These are phyloP conservation scores for Perca flavescens DNA, from an alignment of 2,113 vertebrate genomes.

Conservation along the genomic window DNA sequence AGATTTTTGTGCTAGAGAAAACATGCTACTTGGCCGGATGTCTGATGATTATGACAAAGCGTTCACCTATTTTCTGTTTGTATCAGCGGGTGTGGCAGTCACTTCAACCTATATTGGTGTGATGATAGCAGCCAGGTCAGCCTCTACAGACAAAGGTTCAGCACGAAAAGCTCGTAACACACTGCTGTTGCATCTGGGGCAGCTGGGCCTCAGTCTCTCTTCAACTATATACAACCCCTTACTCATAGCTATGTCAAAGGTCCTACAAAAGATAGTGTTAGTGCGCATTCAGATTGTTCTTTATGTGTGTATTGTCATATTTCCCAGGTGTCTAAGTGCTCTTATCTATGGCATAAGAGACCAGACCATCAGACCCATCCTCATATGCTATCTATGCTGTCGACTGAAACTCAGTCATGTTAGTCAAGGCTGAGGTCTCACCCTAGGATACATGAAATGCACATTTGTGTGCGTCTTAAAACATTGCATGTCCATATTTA, in stretches of 20 bases:
- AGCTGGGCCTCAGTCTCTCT: constrained; percentile 68
- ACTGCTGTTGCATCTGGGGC: constrained; percentile 72
- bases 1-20: no score
- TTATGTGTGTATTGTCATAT: constrained; percentile 48
- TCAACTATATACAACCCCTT: constrained; percentile 38
- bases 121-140: constrained; percentile 67
- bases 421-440: not conserved
- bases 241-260: no score
- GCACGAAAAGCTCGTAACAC: constrained; percentile 69
- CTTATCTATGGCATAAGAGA: constrained; percentile 71
- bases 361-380: constrained; percentile 44
- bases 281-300: constrained; percentile 36
- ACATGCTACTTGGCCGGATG: no score
- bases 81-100: constrained; percentile 46
- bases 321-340: constrained; percentile 63
- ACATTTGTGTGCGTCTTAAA: no score
- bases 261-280: not conserved
- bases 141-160: constrained; percentile 66
- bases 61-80: constrained; percentile 54
- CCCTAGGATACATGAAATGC: not conserved
- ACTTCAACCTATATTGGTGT: constrained; percentile 71
- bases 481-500: no score
- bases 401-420: not conserved
- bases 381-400: constrained; percentile 40
- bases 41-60: no score